These are phyloP conservation scores for Pteronotus mesoamericanus DNA, from an alignment of 2,797 vertebrate species.

Conservation along the genomic window DNA sequence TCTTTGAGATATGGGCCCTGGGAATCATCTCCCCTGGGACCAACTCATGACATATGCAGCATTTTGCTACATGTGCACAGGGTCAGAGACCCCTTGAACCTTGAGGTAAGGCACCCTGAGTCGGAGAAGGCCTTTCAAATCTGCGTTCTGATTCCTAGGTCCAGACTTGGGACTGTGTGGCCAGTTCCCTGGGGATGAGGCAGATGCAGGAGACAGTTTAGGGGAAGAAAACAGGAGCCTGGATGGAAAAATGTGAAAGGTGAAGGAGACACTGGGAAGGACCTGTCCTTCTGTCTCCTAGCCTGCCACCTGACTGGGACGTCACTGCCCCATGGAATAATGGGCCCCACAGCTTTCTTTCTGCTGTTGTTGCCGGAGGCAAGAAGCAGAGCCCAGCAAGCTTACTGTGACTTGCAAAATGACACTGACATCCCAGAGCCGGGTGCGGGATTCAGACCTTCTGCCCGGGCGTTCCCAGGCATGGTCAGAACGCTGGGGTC, in stretches of 20 bases:
- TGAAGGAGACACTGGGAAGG: background rate
- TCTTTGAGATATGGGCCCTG: background rate
- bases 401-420: background rate
- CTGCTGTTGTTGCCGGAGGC: background rate
- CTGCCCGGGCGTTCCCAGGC: background rate
- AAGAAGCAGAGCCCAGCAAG: background rate
- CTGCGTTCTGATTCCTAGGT: background rate
- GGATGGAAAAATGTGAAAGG: background rate
- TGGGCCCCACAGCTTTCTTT: background rate
- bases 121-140: background rate
- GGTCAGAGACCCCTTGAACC: background rate
- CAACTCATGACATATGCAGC: fast-evolving
- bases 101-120: background rate
- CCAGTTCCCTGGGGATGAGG: background rate
- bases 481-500: background rate
- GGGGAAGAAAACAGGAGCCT: background rate
- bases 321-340: background rate
- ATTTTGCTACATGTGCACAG: background rate
- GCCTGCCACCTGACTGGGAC: background rate
- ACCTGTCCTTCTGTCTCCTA: background rate
- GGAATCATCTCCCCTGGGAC: background rate
- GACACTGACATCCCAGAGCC: background rate
- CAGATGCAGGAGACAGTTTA: background rate
- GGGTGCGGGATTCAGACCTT: background rate
- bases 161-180: background rate